Base-by-base conservation (phyloP, 2,888 invertebrate species). In the Phorcus lineatus region DNA sequence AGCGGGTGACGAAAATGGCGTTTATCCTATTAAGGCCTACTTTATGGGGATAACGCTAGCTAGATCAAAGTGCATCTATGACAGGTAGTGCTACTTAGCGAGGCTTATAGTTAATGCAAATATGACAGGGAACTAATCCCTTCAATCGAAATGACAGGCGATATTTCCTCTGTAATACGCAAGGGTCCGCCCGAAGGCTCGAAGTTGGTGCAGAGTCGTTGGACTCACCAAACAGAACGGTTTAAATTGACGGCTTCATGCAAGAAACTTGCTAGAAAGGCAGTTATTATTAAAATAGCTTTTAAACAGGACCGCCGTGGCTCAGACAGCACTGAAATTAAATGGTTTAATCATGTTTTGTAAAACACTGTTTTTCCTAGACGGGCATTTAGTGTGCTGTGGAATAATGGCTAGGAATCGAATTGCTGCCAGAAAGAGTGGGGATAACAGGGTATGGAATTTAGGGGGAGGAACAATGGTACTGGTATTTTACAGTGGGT, bases 51-150 rank as follows among this genome's bases (percentile, higher is more conserved):
- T 80, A 74, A 74, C 82, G 70, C 78, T 47, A 52, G 62, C 40
- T 55, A 79, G 78, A 79, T 80, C 80, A 82, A 82, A 82, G 80
- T 57, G 66, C 22, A 52, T 62, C 74, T 57, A 66, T 82, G 82
- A 70, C 80, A 78, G 82, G 54, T 40, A 22, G 54, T 74, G 80
- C n/a, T 66, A 54, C 62, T 75, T 62, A 16, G 77, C 36, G 70
- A 76, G 74, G 79, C 74, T 78, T 82, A 80, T 55, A 67, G 57
- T 78, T 76, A 80, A 76, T 79, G 78, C 76, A 74, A 75, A 78
- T 76, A 78, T 82, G 82, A 82, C 80, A 79, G 77, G 57, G 62
- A 36, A 75, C 78, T 78, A 77, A 78, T 80, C 79, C 47, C 74
- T 52, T 79, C 76, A 54, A 52, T 75, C 31, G 53, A 74, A 74